A percentile compares a stretch with the other conserved stretches of the same genome.
Conservation (phyloP, 2,888 invertebrate genomes). For the Sepiola atlantica region DNA sequence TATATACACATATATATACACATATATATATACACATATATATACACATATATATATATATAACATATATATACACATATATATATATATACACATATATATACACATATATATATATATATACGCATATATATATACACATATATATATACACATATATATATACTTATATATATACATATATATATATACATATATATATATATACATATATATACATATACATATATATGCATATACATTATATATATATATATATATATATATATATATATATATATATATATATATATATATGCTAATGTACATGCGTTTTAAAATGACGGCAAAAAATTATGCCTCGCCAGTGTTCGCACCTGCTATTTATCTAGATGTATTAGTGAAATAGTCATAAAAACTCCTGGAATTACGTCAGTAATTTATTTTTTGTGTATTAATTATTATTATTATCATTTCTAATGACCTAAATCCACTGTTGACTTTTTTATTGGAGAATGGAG, state of each 20-base stretch:
- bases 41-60: too few relatives aligned
- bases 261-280: slow-evolving; percentile 42
- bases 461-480: too few relatives aligned
- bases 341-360: neutral
- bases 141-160: too few relatives aligned
- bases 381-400: neutral
- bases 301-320: neutral
- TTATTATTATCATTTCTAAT: too few relatives aligned
- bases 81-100: too few relatives aligned
- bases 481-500: too few relatives aligned
- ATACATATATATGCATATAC: neutral
- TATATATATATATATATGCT: neutral
- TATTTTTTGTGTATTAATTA: too few relatives aligned
- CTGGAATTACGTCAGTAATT: neutral
- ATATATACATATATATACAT: neutral
- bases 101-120: too few relatives aligned
- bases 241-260: neutral
- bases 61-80: too few relatives aligned
- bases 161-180: neutral
- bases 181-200: neutral
- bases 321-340: neutral
- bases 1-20: too few relatives aligned
- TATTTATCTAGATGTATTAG: neutral
- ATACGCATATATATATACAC: too few relatives aligned
- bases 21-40: too few relatives aligned